These are phyloP conservation scores for Castor canadensis DNA, from an alignment of 2,113 vertebrate species.

Conservation along the genomic window DNA sequence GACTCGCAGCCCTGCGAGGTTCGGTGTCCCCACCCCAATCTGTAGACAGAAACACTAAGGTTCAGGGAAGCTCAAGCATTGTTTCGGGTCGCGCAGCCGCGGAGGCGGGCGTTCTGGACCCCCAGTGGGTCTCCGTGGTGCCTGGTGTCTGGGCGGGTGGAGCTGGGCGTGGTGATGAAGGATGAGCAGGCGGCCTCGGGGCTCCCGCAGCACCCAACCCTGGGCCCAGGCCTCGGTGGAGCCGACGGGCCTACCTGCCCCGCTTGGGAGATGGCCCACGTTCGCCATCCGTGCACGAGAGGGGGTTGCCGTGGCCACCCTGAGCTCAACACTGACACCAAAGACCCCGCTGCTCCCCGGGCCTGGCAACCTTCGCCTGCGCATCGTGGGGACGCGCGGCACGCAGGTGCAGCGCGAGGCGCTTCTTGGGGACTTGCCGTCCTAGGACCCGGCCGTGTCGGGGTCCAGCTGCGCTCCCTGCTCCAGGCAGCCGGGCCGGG, in stretches of 20 bases:
- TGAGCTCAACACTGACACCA: rapidly evolving
- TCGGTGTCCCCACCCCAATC: neutral
- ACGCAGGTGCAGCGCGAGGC: no score
- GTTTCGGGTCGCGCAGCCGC: neutral
- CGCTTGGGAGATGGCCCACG: neutral
- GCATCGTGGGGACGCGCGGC: neutral
- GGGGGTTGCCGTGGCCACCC: neutral
- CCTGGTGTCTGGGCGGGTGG: no score
- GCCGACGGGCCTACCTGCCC: neutral
- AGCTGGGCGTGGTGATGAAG: neutral
- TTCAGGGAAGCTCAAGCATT: neutral
- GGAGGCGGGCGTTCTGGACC: neutral
- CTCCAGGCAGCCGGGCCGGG: neutral
- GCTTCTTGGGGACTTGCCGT: neutral
- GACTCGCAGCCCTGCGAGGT: neutral
- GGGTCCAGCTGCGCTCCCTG: rapidly evolving
- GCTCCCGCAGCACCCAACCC: neutral
- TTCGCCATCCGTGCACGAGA: neutral
- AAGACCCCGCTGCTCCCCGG: neutral
- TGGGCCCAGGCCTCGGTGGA: neutral
- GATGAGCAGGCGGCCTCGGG: neutral
- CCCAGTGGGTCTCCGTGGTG: neutral
- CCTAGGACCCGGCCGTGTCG: neutral
- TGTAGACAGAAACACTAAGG: neutral
- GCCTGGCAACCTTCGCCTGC: neutral